Conservation (phyloP, 2,888 invertebrate genomes). For the Dasysyrphus albostriatus region DNA sequence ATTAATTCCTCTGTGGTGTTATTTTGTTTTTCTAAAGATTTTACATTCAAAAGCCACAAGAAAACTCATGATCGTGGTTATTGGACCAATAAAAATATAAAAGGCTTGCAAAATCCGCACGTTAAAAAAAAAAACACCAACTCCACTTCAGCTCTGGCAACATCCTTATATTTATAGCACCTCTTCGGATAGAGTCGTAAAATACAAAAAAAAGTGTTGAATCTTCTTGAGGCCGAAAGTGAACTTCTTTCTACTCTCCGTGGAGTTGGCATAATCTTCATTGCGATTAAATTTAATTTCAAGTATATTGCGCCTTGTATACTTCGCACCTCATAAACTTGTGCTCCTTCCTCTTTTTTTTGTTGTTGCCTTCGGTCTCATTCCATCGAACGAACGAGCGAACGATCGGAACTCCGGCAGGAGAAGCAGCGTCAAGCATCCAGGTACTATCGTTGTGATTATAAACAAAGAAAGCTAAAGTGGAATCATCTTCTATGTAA, state of each 20-base stretch:
- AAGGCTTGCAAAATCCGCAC: conserved; percentile 31
- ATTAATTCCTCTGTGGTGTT: conserved; percentile 56
- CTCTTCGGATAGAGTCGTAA: conserved; percentile 38
- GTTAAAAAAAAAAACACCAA: conserved; percentile 11
- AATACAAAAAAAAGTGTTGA: conserved; percentile 39
- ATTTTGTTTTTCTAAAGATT: conserved; percentile 35
- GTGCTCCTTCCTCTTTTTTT: conserved; percentile 2
- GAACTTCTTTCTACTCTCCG: conserved; percentile 18
- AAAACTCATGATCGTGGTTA: conserved; percentile 50
- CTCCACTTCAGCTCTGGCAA: background rate
- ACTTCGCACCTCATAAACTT: conserved; percentile 75
- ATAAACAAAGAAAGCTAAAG: conserved; percentile 59
- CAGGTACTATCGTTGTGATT: conserved; percentile 13
- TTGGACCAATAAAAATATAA: conserved; percentile 46
- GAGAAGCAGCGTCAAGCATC: background rate
- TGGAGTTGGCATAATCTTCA: conserved; percentile 60
- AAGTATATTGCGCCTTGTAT: conserved; percentile 72
- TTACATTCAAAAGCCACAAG: conserved; percentile 6
- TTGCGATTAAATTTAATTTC: conserved; percentile 76
- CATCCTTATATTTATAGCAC: conserved; percentile 16
- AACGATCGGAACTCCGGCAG: conserved; percentile 52
- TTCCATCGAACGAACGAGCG: conserved; percentile 45
- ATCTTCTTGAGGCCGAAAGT: conserved; percentile 47
- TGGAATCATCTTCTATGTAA: conserved; percentile 16
- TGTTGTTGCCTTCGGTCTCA: conserved; percentile 8